A percentile compares a stretch with the other conserved stretches of the same genome.
Conservation (phyloP, 2,797 vertebrate species). For the Ispidina lecontei region DNA sequence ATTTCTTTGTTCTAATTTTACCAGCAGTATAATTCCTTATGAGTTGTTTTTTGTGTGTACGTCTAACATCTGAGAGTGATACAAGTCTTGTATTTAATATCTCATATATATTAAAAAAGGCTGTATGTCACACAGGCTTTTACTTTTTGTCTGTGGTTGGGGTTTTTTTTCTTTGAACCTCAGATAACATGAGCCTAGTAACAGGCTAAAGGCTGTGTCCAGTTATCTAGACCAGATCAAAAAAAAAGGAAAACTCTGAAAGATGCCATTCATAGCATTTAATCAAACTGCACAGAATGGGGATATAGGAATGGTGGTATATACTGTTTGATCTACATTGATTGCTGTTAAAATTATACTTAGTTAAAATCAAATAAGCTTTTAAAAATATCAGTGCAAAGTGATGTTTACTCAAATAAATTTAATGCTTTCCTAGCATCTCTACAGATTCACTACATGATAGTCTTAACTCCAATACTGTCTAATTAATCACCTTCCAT, state of each 20-base stretch:
- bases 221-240: neutral
- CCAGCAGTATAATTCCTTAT: neutral
- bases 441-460: neutral
- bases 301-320: neutral
- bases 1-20: neutral
- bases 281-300: neutral
- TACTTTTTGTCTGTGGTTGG: neutral
- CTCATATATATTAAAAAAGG: neutral
- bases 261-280: neutral
- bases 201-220: neutral
- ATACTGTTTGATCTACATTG: neutral
- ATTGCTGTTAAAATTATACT: slow-evolving; percentile 17
- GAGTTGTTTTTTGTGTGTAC: rapidly evolving
- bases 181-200: neutral
- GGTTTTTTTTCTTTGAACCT: neutral
- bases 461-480: neutral
- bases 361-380: slow-evolving; percentile 47
- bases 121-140: neutral
- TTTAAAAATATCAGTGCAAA: neutral
- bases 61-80: neutral
- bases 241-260: neutral
- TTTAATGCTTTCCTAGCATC: neutral
- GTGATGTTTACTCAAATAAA: neutral
- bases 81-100: neutral
- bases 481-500: too few relatives aligned